Evolutionary conservation across 2,113 vertebrate genomes (phyloP).

Genomic region (Gasterosteus nipponicus): DNA sequence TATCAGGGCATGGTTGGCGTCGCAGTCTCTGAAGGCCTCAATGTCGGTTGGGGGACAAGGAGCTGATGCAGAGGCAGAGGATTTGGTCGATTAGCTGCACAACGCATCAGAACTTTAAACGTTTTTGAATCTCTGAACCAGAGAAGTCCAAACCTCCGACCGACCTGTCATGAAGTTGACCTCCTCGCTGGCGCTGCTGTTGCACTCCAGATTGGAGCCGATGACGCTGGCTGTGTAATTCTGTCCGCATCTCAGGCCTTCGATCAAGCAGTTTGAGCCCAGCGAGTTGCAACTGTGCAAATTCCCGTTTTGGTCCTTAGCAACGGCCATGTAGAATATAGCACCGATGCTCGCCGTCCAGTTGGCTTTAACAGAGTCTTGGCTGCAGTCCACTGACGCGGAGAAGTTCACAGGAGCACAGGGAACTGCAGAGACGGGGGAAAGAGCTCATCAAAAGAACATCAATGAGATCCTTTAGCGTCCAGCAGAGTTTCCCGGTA

Average conservation of each 20-base stretch:
- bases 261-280: slow-evolving; percentile 60
- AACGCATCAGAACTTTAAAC: not conserved
- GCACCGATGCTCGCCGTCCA: slow-evolving; percentile 70
- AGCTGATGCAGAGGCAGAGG: slow-evolving; percentile 55
- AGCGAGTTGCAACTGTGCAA: slow-evolving; percentile 54
- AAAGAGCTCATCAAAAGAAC: not conserved
- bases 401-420: slow-evolving; percentile 71
- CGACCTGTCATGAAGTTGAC: slow-evolving; percentile 73
- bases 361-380: slow-evolving; percentile 56
- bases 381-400: slow-evolving; percentile 62
- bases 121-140: not conserved
- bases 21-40: slow-evolving; percentile 64
- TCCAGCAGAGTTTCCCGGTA: not conserved
- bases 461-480: not conserved
- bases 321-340: slow-evolving; percentile 66
- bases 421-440: slow-evolving; percentile 70
- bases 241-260: slow-evolving; percentile 75
- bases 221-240: slow-evolving; percentile 71
- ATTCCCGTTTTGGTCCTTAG: slow-evolving; percentile 57
- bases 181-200: slow-evolving; percentile 67
- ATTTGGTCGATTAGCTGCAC: not conserved
- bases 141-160: not conserved
- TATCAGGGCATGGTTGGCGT: slow-evolving; percentile 61
- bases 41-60: slow-evolving; percentile 73
- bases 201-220: slow-evolving; percentile 74